Conservation (phyloP, 2,888 invertebrate genomes). For the Diarsia brunnea region DNA sequence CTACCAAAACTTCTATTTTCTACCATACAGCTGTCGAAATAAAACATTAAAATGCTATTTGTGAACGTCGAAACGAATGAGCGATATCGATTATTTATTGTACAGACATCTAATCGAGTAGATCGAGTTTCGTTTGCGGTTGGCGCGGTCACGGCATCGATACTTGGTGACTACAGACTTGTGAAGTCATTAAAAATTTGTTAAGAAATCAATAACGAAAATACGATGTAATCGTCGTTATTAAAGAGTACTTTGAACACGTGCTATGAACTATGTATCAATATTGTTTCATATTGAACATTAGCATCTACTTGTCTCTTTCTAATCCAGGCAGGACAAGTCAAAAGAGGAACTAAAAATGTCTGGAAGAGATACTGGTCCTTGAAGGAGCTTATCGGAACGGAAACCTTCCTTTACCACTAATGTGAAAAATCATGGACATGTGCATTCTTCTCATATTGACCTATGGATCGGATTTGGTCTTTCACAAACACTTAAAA, state of each 20-base stretch:
- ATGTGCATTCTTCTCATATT: no score
- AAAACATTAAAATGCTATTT: slow-evolving; percentile 59
- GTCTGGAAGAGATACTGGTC: no score
- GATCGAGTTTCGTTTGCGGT: slow-evolving; percentile 78
- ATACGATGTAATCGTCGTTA: slow-evolving; percentile 16
- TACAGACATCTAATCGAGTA: slow-evolving; percentile 70
- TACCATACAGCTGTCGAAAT: slow-evolving; percentile 40
- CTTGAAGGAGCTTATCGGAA: no score
- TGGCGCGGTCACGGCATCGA: slow-evolving; percentile 69
- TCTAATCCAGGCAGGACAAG: no score
- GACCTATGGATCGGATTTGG: no score
- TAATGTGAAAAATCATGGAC: no score
- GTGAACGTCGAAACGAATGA: slow-evolving; percentile 54
- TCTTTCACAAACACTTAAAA: no score
- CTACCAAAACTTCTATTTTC: slow-evolving; percentile 20
- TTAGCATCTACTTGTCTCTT: no score
- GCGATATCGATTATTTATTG: slow-evolving; percentile 77
- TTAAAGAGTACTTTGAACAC: neutral
- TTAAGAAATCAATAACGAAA: slow-evolving; percentile 51
- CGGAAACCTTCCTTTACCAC: no score
- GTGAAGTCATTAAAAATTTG: slow-evolving; percentile 59
- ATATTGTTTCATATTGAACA: neutral
- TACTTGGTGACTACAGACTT: slow-evolving; percentile 38
- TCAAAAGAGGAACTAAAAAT: no score
- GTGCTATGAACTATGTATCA: neutral